These are phyloP conservation scores for Thalpophila matura DNA, from an alignment of 2,888 invertebrate genomes.

Conservation along the genomic window DNA sequence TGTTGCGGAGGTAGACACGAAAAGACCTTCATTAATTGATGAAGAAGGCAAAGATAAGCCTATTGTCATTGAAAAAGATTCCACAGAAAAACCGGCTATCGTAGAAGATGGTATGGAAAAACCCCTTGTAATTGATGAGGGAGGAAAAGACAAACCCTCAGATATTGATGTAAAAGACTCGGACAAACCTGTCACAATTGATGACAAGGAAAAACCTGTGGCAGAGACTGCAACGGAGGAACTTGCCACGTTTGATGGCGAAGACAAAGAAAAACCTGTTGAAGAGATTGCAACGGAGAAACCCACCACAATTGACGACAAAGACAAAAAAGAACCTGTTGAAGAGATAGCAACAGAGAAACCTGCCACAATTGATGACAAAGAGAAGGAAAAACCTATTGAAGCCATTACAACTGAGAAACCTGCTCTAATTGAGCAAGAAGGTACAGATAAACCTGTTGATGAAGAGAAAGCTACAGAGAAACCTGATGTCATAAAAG, in stretches of 20 bases:
- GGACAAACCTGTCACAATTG: no score
- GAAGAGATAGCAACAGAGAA: not conserved
- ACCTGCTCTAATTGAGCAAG: constrained; percentile 6
- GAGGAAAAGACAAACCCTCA: not conserved
- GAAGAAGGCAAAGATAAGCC: constrained; percentile 34
- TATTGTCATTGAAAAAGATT: constrained; percentile 16
- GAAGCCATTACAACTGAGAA: constrained; percentile 10
- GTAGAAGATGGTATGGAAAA: not conserved
- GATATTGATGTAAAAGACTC: not conserved
- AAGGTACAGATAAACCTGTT: constrained; percentile 32
- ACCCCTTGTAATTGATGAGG: not conserved
- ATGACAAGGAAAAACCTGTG: not conserved
- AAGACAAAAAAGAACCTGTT: constrained; percentile 12
- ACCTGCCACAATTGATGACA: constrained; percentile 1
- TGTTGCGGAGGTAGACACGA: constrained; percentile 2
- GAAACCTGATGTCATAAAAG: constrained; percentile 9
- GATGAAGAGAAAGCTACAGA: constrained; percentile 11
- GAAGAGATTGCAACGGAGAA: not conserved
- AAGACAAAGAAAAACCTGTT: not conserved
- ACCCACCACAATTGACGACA: no score
- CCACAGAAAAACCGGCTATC: not conserved
- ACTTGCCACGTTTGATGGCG: not conserved
- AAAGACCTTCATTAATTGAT: constrained; percentile 16
- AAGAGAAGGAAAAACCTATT: constrained; percentile 8
- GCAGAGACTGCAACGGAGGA: not conserved